A percentile compares a stretch with the other conserved stretches of the same genome.
These are phyloP conservation scores for Kradibia gibbosae DNA, from an alignment of 1,140 invertebrate genomes.

Conservation along the genomic window DNA sequence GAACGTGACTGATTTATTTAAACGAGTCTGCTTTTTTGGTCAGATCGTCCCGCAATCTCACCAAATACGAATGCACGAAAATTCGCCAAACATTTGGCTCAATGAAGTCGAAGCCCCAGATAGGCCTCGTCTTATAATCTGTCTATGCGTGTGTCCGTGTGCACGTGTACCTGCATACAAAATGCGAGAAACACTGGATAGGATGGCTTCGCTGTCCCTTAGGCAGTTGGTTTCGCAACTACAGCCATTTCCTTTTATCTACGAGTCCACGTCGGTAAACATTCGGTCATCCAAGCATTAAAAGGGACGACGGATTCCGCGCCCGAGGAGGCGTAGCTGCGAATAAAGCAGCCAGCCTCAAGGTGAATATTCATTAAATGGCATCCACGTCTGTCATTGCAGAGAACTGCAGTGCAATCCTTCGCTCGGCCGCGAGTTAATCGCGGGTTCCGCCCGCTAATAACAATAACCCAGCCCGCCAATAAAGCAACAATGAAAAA, in stretches of 20 bases:
- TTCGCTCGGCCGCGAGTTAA: neutral
- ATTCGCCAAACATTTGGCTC: neutral
- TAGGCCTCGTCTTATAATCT: no score
- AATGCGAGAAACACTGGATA: no score
- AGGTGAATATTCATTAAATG: constrained; percentile 14
- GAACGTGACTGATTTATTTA: constrained; percentile 18
- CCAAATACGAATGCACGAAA: neutral
- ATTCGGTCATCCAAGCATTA: neutral
- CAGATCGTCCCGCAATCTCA: neutral
- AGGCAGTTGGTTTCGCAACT: no score
- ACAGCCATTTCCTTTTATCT: neutral
- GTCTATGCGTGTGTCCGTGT: no score
- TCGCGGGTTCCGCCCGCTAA: neutral
- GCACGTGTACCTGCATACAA: no score
- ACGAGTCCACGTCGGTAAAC: neutral
- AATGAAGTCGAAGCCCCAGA: neutral
- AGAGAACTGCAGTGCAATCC: neutral
- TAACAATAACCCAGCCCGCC: neutral
- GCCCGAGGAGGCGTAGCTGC: neutral
- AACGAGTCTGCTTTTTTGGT: constrained; percentile 12
- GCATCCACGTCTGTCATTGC: neutral
- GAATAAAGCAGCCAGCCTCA: neutral
- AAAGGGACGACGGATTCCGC: neutral
- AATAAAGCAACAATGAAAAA: constrained; percentile 9
- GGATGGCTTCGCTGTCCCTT: no score